phyloP scores from a whole-genome alignment of 1,140 invertebrate species.

The Diplogasteroides magnus region DNA sequence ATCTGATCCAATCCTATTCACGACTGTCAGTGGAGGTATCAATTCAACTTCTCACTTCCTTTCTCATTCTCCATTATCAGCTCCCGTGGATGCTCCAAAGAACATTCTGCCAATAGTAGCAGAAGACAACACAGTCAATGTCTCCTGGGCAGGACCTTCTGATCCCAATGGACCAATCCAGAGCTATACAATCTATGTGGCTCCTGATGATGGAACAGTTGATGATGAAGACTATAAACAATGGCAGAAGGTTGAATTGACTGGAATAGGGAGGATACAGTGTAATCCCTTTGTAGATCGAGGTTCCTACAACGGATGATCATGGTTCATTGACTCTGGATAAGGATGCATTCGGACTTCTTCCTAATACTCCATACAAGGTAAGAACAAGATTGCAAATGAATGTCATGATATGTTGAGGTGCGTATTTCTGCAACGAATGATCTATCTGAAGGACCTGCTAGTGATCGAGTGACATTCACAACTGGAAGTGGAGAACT shows the following conservation, averaged over 20 bases:
- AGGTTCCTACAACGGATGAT: constrained; percentile 37
- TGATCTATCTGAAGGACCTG: constrained; percentile 50
- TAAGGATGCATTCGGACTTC: constrained; percentile 43
- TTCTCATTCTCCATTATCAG: constrained; percentile 24
- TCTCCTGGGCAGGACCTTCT: constrained; percentile 44
- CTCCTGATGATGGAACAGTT: constrained; percentile 39
- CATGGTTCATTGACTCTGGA: constrained; percentile 38
- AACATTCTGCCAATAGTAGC: constrained; percentile 44
- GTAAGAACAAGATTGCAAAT: no score
- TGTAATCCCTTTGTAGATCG: neutral
- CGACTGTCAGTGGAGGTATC: constrained; percentile 43
- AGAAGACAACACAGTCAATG: constrained; percentile 47
- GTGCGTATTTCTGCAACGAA: constrained; percentile 47
- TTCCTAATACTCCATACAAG: constrained; percentile 45
- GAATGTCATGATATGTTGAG: constrained; percentile 7
- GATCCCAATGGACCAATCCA: constrained; percentile 46
- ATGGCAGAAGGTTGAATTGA: constrained; percentile 38
- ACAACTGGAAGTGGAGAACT: constrained; percentile 47
- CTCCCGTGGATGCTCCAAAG: constrained; percentile 50
- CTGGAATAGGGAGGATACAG: neutral
- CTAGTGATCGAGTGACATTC: constrained; percentile 44
- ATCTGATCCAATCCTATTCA: constrained; percentile 41
- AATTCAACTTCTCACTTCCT: constrained; percentile 5
- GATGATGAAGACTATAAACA: constrained; percentile 49
- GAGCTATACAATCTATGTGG: constrained; percentile 48